Percentiles rank a stretch among this genome's conserved stretches.
Evolutionary conservation across 2,797 vertebrate species (phyloP).

Genomic region (Echiichthys vipera): DNA sequence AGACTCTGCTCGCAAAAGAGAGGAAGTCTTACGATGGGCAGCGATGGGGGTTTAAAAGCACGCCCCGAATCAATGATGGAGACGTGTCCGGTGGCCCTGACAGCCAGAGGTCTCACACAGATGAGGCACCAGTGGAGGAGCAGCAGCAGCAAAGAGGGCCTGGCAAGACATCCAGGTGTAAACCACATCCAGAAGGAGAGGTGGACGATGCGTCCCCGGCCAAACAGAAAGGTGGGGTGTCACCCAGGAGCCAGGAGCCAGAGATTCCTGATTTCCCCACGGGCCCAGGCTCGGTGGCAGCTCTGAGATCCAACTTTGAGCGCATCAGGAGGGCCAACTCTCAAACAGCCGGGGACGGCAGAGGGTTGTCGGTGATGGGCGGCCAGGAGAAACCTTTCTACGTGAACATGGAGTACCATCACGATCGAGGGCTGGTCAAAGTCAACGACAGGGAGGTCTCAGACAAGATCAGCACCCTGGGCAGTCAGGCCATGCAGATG

Average conservation of each 20-base stretch:
- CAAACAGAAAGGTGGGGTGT: constrained; percentile 78
- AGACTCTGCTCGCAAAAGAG: constrained; percentile 97
- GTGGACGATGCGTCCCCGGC: constrained; percentile 82
- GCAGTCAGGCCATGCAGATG: constrained; percentile 95
- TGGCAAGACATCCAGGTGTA: constrained; percentile 78
- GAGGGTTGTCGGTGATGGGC: constrained; percentile 59
- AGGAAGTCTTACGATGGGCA: constrained; percentile 95
- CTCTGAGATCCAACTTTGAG: constrained; percentile 94
- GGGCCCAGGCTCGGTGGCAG: constrained; percentile 90
- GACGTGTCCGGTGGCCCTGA: constrained; percentile 50
- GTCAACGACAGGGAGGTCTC: constrained; percentile 94
- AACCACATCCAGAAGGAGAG: constrained; percentile 78
- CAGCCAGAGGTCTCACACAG: constrained; percentile 32
- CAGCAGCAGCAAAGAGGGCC: constrained; percentile 43
- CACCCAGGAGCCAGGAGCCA: constrained; percentile 78
- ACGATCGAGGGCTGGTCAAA: constrained; percentile 91
- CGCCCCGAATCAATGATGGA: constrained; percentile 73
- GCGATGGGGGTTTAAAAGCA: constrained; percentile 93
- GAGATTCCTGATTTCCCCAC: constrained; percentile 79
- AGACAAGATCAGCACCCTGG: constrained; percentile 91
- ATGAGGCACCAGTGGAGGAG: constrained; percentile 50
- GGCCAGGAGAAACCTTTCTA: constrained; percentile 87
- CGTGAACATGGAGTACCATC: constrained; percentile 94
- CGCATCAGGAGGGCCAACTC: constrained; percentile 89
- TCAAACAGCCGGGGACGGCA: constrained; percentile 83